Evolutionary conservation across 2,113 vertebrate genomes (phyloP), one percentile per base, ranked within the genome.

Genomic region (Perca schrenkii): DNA sequence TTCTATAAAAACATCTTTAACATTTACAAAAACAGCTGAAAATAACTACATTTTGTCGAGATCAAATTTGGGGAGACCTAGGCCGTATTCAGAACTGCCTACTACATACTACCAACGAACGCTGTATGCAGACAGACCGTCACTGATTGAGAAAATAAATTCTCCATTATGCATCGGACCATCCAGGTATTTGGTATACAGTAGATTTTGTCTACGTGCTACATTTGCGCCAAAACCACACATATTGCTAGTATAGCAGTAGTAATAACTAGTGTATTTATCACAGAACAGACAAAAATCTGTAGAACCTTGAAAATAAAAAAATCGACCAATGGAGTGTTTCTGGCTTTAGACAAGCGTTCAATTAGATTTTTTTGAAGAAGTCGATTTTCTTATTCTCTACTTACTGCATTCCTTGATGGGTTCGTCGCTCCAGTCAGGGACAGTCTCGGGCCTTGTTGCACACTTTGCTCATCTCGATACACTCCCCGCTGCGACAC

Each of bases 351-450:
- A 43, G 34, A 40, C 17, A 17, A 76, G 61, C 19, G 36, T 40
- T 2, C 25, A 16, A 16, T 22, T 40, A 0, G 8, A 49, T n/a
- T 43, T 25, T 43, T 31, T n/a, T 43, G 2, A 46, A 15, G 4
- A 22, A 6, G 21, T 3, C 16, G 10, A 43, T 11, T 6, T 16
- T 7, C 17, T 22, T 62, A 5, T 49, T 50, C 11, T 54, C 21
- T n/a, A 97, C 98, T 98, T 94, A 99, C 98, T 94, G 87, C 98
- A 99, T 79, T 99, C 98, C 69, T 97, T 97, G 56, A 98, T 95
- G 17, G 98, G 98, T 50, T 99, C 98, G 10, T 99, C 98, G n/a
- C 98, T 99, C 97, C 98, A 98, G 94, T 99, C 98, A n/a, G 2
- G 94, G 95, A 95, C 98, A 99, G 95, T 99, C 98, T 53, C 96